Percentiles rank a stretch among this genome's conserved stretches.
Conservation (phyloP, 2,888 invertebrate species). For the Phaedon cochleariae region DNA sequence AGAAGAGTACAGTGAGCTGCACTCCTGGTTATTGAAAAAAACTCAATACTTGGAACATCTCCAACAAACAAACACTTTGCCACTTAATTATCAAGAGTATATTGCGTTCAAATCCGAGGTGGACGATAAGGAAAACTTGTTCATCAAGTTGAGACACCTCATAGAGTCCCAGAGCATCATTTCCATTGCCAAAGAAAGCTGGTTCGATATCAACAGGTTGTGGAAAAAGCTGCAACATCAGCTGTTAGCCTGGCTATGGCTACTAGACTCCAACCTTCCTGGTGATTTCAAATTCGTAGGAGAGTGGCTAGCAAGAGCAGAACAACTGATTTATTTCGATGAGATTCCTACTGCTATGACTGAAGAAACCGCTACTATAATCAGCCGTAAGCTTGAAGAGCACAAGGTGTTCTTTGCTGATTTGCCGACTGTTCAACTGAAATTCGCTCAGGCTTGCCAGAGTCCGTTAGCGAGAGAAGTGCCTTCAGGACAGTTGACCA, state of each 20-base stretch:
- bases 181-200: conserved; percentile 84
- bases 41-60: conserved; percentile 80
- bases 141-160: conserved; percentile 80
- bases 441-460: conserved; percentile 78
- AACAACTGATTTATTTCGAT: conserved; percentile 80
- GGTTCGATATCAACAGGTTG: conserved; percentile 80
- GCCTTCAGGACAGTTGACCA: conserved; percentile 81
- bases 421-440: conserved; percentile 77
- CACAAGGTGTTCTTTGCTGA: conserved; percentile 91
- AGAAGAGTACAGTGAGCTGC: conserved; percentile 80
- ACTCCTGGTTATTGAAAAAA: conserved; percentile 84
- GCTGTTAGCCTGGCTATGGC: conserved; percentile 88
- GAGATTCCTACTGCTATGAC: conserved; percentile 86
- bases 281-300: conserved; percentile 82
- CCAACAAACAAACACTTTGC: conserved; percentile 77
- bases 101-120: conserved; percentile 79
- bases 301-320: conserved; percentile 90
- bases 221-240: conserved; percentile 85
- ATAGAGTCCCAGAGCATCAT: conserved; percentile 83
- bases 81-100: conserved; percentile 84
- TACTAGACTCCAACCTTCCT: conserved; percentile 84
- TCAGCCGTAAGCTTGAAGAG: conserved; percentile 87
- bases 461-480: conserved; percentile 76
- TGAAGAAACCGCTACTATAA: conserved; percentile 87
- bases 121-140: conserved; percentile 75